Conservation (phyloP, 2,113 vertebrate genomes). For the Syrrhaptes paradoxus region DNA sequence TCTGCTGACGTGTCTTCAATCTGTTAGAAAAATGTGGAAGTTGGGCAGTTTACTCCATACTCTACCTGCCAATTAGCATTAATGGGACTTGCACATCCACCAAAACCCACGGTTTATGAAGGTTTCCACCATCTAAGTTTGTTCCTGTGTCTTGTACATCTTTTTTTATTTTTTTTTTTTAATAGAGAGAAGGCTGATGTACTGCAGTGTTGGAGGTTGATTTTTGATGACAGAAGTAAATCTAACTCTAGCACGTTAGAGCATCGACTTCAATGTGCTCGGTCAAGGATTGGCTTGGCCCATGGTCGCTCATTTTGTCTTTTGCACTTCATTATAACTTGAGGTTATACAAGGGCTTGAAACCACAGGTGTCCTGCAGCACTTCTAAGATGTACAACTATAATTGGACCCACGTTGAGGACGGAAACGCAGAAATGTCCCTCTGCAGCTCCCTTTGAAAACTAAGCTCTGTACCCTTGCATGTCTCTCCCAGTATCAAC, state of each 20-base stretch:
- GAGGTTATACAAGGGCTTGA: background rate
- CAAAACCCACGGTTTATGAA: background rate
- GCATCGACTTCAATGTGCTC: background rate
- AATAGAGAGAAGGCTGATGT: background rate
- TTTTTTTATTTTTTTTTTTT: background rate
- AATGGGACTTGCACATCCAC: background rate
- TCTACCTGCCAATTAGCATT: background rate
- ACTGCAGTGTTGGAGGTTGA: background rate
- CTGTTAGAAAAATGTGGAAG: rapidly evolving
- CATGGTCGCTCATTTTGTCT: background rate
- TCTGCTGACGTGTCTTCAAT: too few relatives aligned
- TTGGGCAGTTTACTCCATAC: background rate
- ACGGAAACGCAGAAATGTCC: rapidly evolving
- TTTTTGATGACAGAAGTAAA: background rate
- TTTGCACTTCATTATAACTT: background rate
- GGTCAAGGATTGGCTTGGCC: background rate
- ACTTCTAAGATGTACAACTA: background rate
- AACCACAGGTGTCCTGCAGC: background rate
- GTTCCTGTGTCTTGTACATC: background rate
- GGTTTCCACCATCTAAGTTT: background rate
- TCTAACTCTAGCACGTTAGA: background rate
- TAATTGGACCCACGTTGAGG: background rate
- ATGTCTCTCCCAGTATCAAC: background rate
- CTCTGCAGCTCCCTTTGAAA: background rate
- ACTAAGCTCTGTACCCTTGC: background rate